These are phyloP conservation scores for Nyctibius bracteatus DNA, from an alignment of 2,113 vertebrate genomes.

Conservation along the genomic window DNA sequence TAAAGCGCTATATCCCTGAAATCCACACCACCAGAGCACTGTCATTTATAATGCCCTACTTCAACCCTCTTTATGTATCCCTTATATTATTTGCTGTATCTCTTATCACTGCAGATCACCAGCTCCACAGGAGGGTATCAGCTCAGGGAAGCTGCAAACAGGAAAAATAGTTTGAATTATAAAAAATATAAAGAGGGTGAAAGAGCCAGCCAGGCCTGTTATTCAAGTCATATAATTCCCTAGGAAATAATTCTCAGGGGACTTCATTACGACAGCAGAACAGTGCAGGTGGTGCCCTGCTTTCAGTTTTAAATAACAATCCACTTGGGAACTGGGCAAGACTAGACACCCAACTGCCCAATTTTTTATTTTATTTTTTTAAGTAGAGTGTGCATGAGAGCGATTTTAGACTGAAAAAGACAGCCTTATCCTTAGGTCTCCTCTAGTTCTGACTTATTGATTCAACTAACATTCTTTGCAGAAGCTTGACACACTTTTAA, in stretches of 20 bases:
- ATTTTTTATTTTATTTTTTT: background rate
- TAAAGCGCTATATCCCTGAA: background rate
- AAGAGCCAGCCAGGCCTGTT: background rate
- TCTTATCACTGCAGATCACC: background rate
- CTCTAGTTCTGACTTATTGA: background rate
- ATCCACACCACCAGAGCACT: background rate
- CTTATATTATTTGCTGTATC: background rate
- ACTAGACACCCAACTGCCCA: background rate
- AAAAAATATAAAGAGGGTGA: background rate
- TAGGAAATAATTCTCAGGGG: constrained; percentile 20
- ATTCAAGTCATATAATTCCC: constrained; percentile 23
- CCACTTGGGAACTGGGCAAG: background rate
- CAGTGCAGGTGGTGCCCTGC: background rate
- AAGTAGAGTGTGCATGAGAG: background rate
- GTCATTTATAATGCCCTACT: background rate
- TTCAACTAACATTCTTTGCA: background rate
- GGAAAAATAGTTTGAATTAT: background rate
- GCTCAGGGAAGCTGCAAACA: background rate
- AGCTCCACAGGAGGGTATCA: background rate
- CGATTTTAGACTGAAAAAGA: background rate
- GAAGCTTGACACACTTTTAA: background rate
- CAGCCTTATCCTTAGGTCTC: background rate
- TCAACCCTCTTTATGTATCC: background rate
- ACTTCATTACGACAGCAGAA: constrained; percentile 21
- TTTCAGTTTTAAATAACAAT: constrained; percentile 38